Evolutionary conservation across 2,113 vertebrate species (phyloP).

Genomic region (Coryphaenoides rupestris): DNA sequence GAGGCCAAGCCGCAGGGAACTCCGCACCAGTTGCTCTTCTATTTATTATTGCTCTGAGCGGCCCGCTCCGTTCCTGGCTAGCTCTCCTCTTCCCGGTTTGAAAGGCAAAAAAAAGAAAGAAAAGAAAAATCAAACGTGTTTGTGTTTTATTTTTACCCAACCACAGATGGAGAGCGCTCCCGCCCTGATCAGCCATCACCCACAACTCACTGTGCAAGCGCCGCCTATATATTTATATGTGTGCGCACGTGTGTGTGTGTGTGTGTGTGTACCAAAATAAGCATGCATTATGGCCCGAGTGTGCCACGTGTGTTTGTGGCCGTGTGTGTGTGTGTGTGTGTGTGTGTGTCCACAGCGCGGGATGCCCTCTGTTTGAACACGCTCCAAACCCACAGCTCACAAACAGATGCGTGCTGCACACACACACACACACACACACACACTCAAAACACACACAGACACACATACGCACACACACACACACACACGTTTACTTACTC

Average conservation of each 20-base stretch:
- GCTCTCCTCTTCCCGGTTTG: too few relatives aligned
- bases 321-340: background rate
- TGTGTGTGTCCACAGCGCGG: background rate
- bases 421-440: slow-evolving; percentile 1
- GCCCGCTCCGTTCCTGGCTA: too few relatives aligned
- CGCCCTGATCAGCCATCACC: slow-evolving; percentile 1
- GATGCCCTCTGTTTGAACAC: background rate
- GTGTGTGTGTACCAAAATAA: too few relatives aligned
- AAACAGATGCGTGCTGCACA: background rate
- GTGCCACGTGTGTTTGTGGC: too few relatives aligned
- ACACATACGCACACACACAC: background rate
- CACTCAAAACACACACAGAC: too few relatives aligned
- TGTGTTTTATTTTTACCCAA: background rate
- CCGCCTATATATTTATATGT: background rate
- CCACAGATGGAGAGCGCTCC: background rate
- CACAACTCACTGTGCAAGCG: background rate
- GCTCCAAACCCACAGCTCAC: background rate
- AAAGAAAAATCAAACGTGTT: background rate
- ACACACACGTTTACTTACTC: background rate
- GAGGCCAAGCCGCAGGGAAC: background rate
- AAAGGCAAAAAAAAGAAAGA: too few relatives aligned
- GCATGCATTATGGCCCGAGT: too few relatives aligned
- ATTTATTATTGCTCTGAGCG: background rate
- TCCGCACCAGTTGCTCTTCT: background rate
- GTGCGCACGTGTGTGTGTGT: background rate